phyloP scores from a whole-genome alignment of 1,140 invertebrate species.

The Papilio glaucus region DNA sequence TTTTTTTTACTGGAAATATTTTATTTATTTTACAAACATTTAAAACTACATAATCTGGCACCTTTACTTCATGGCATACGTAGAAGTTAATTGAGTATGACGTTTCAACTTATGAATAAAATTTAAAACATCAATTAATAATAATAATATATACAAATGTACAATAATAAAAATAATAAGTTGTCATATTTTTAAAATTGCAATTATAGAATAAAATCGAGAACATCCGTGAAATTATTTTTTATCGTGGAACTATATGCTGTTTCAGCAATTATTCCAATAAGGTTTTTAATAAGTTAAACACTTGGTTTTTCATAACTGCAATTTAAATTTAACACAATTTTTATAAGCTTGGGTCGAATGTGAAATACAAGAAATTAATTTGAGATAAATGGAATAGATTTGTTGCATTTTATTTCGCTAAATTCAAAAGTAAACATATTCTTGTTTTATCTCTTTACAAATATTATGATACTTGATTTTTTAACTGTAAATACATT shows the following conservation, averaged over 20 bases:
- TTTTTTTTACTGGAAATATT: neutral
- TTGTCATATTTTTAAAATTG: slow-evolving; percentile 21
- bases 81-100: slow-evolving; percentile 22
- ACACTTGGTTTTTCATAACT: neutral
- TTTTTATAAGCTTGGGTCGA: neutral
- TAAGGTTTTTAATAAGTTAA: neutral
- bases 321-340: neutral
- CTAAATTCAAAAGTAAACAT: no score
- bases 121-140: slow-evolving; percentile 32
- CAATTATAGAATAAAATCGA: neutral
- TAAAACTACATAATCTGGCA: slow-evolving; percentile 32
- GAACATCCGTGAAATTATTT: neutral
- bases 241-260: neutral
- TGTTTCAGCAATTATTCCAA: neutral
- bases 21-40: slow-evolving; percentile 35
- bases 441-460: neutral
- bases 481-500: neutral
- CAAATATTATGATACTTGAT: neutral
- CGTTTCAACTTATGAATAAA: slow-evolving; percentile 32
- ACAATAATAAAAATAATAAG: slow-evolving; percentile 31
- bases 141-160: slow-evolving; percentile 39
- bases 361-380: neutral
- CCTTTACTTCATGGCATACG: slow-evolving; percentile 23
- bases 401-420: neutral
- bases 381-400: neutral